Conservation (phyloP, 2,888 invertebrate species). For the Bombyx huttoni region DNA sequence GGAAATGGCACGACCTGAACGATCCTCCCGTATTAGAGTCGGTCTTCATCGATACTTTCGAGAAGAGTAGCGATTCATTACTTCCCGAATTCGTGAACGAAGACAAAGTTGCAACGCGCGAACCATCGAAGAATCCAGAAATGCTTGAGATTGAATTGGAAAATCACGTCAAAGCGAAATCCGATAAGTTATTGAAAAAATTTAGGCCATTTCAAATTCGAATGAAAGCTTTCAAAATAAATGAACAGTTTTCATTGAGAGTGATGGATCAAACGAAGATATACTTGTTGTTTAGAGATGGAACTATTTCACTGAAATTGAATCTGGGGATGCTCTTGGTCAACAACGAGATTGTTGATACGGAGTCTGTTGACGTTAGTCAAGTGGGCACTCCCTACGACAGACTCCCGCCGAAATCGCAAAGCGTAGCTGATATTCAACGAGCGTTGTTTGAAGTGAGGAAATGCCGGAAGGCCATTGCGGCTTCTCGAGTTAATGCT, state of each 20-base stretch:
- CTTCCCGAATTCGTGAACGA: constrained; percentile 3
- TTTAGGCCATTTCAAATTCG: constrained; percentile 34
- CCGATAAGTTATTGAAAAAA: constrained; percentile 17
- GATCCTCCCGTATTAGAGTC: constrained; percentile 33
- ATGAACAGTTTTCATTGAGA: constrained; percentile 33
- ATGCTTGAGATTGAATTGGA: constrained; percentile 31
- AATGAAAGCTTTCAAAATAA: constrained; percentile 33
- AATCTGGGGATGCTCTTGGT: constrained; percentile 44
- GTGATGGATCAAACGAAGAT: constrained; percentile 34
- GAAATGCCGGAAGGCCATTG: not conserved
- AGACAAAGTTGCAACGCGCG: not conserved
- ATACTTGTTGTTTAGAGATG: constrained; percentile 26
- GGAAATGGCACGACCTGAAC: constrained; percentile 46
- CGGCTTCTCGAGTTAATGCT: not conserved
- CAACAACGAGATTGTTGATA: constrained; percentile 47
- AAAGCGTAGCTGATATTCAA: constrained; percentile 19
- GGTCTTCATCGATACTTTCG: constrained; percentile 18
- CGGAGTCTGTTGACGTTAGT: constrained; percentile 16
- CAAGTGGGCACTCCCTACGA: constrained; percentile 28
- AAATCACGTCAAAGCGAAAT: constrained; percentile 25
- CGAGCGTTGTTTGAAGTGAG: constrained; percentile 10
- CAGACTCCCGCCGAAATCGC: constrained; percentile 12
- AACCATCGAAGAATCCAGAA: constrained; percentile 4
- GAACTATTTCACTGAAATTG: constrained; percentile 20
- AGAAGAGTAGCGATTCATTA: constrained; percentile 3